Evolutionary conservation across 2,113 vertebrate genomes (phyloP).

Genomic region (Amazona guildingii): DNA sequence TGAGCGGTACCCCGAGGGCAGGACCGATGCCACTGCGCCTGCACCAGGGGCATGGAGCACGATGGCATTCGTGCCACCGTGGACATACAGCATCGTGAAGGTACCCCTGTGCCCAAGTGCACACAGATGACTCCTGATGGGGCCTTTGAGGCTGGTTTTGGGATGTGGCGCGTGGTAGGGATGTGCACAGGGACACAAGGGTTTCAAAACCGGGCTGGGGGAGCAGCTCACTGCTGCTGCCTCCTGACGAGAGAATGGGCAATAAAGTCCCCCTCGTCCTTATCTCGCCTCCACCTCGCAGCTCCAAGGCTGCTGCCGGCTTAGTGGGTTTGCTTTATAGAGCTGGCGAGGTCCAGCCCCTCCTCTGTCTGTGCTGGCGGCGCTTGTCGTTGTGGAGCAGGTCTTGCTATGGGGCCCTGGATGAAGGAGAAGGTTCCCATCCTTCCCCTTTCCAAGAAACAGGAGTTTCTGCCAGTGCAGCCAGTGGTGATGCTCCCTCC

Average conservation of each 20-base stretch:
- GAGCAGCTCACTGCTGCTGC: neutral
- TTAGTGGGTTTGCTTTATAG: neutral
- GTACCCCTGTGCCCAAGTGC: accelerated
- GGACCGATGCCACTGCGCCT: neutral
- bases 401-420: accelerated
- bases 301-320: accelerated
- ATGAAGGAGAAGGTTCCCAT: neutral
- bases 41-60: accelerated
- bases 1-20: neutral
- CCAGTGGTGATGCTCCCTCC: neutral
- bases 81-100: accelerated
- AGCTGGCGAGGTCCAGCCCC: neutral
- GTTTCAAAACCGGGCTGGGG: neutral
- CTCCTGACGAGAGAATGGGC: neutral
- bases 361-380: neutral
- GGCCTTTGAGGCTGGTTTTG: neutral
- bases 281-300: neutral
- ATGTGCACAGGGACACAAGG: neutral
- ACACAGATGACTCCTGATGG: accelerated
- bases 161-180: neutral
- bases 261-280: neutral
- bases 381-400: accelerated
- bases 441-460: neutral
- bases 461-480: accelerated
- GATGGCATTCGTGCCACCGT: accelerated